These are phyloP conservation scores for Sebastes iracundus DNA, from an alignment of 2,797 vertebrate genomes.

Conservation along the genomic window DNA sequence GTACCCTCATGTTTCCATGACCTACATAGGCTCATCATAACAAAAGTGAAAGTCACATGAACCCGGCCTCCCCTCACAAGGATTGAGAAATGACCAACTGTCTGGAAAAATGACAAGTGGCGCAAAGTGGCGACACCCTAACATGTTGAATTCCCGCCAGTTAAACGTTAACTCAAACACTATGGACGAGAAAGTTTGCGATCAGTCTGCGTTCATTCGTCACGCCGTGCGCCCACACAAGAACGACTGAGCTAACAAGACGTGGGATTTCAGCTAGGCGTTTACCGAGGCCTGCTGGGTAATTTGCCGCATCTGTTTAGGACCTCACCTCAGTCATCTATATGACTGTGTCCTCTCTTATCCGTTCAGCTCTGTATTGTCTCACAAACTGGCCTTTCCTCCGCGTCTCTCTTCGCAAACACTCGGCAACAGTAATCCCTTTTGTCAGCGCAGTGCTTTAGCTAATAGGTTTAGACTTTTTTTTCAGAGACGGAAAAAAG, in stretches of 20 bases:
- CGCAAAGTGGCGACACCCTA: not conserved
- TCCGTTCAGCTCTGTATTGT: not conserved
- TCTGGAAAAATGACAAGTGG: not conserved
- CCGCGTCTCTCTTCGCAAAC: not conserved
- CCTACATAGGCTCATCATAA: not conserved
- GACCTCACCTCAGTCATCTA: not conserved
- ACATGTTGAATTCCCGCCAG: not conserved
- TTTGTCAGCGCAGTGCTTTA: conserved; percentile 1
- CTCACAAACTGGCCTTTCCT: not conserved
- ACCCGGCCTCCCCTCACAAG: not conserved
- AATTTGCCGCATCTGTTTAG: conserved; percentile 32
- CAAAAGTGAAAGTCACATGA: conserved; percentile 40
- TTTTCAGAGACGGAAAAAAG: conserved; percentile 2
- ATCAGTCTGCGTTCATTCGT: not conserved
- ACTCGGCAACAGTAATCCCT: not conserved
- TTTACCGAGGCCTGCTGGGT: conserved; percentile 6
- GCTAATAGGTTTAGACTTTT: conserved; percentile 16
- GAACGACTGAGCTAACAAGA: conserved; percentile 14
- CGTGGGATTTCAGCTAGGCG: not conserved
- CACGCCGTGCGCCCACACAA: not conserved
- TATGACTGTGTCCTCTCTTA: not conserved
- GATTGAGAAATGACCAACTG: conserved; percentile 8
- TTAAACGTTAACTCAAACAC: not conserved
- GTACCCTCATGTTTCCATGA: not conserved
- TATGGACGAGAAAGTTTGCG: not conserved